Conservation (phyloP, 2,797 vertebrate genomes). For the Karalla daura region DNA sequence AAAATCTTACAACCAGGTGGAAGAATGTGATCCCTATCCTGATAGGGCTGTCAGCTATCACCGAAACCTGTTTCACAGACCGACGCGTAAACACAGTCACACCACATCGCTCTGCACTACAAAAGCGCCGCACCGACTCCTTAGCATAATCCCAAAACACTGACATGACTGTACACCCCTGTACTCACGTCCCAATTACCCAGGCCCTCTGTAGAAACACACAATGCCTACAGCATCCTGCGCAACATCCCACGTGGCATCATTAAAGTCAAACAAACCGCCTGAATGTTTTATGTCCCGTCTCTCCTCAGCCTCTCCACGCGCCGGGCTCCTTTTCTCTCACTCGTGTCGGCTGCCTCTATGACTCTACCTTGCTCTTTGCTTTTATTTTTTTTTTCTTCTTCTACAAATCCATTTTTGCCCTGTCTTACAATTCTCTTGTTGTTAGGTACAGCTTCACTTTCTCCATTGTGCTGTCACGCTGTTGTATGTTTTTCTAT, state of each 20-base stretch:
- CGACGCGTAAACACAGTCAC: slow-evolving; percentile 37
- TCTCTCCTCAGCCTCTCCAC: slow-evolving; percentile 47
- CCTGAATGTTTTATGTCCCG: slow-evolving; percentile 72
- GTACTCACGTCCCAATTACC: slow-evolving; percentile 75
- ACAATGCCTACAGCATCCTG: slow-evolving; percentile 69
- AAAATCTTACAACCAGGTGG: slow-evolving; percentile 23
- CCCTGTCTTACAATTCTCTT: slow-evolving; percentile 27
- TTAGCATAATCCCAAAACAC: slow-evolving; percentile 64
- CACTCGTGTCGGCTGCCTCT: slow-evolving; percentile 35
- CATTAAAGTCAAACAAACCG: slow-evolving; percentile 82
- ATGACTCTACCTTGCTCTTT: slow-evolving; percentile 1
- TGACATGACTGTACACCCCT: slow-evolving; percentile 65
- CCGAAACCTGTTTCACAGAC: slow-evolving; percentile 42
- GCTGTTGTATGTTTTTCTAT: slow-evolving; percentile 45
- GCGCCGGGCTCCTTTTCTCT: slow-evolving; percentile 38
- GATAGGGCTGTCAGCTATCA: slow-evolving; percentile 50
- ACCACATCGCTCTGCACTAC: slow-evolving; percentile 16
- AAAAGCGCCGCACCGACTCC: slow-evolving; percentile 41
- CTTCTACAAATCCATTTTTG: slow-evolving; percentile 42
- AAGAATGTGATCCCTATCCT: slow-evolving; percentile 16
- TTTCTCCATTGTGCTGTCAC: slow-evolving; percentile 42
- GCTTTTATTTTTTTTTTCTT: not conserved
- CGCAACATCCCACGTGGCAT: slow-evolving; percentile 76
- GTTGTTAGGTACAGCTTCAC: slow-evolving; percentile 33
- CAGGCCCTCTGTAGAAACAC: slow-evolving; percentile 62